Percentiles rank a stretch among this genome's conserved stretches.
Conservation (phyloP, 2,797 vertebrate genomes). For the Phoxinus dragarum region DNA sequence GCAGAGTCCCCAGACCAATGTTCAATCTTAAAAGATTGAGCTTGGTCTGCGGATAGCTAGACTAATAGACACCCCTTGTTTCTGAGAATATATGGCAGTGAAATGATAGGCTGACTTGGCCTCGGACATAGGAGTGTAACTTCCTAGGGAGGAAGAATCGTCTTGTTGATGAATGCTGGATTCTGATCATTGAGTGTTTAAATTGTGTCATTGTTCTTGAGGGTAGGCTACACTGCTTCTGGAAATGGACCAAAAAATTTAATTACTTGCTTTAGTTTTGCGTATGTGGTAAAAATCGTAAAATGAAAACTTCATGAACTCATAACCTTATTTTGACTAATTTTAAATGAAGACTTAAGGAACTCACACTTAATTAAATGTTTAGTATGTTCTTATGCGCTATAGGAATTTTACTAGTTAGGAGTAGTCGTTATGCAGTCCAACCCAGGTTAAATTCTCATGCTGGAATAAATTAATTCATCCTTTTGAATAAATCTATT, state of each 20-base stretch:
- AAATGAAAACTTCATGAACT: not conserved
- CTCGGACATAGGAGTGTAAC: not conserved
- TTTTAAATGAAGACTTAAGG: not conserved
- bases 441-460: not conserved
- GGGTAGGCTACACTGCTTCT: not conserved
- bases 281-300: not conserved
- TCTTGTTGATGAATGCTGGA: not conserved
- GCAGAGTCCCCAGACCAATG: too few species aligned
- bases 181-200: conserved; percentile 10
- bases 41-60: too few species aligned
- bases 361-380: not conserved
- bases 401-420: not conserved
- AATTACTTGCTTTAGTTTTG: not conserved
- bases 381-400: not conserved
- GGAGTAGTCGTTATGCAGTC: too few species aligned
- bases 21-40: too few species aligned
- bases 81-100: not conserved
- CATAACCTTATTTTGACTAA: not conserved
- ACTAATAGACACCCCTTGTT: not conserved
- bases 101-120: not conserved
- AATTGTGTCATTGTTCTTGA: not conserved
- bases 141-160: not conserved
- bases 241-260: not conserved
- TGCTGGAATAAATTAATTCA: not conserved
- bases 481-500: conserved; percentile 10